A percentile compares a stretch with the other conserved stretches of the same genome.
These are phyloP conservation scores for Taxidea taxus DNA, from an alignment of 2,113 vertebrate species.

Conservation along the genomic window DNA sequence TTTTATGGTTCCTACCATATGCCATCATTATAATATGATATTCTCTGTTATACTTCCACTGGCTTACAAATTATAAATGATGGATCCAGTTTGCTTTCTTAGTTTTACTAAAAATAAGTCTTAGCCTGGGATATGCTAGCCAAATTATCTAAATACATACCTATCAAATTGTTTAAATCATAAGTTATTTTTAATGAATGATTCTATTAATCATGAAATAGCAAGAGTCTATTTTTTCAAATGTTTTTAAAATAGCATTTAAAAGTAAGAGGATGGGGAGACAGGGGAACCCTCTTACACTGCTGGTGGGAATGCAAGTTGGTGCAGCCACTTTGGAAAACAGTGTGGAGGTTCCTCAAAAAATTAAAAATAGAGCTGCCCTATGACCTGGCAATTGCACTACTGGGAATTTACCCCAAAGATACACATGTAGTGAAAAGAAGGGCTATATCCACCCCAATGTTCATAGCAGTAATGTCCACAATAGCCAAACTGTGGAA, in stretches of 20 bases:
- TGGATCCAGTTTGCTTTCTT: background rate
- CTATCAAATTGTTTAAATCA: background rate
- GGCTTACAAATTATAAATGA: conserved; percentile 32
- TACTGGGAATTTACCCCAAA: no score
- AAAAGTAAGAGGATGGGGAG: background rate
- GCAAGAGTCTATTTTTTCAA: background rate
- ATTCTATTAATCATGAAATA: background rate
- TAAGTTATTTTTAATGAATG: conserved; percentile 36
- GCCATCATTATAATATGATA: background rate
- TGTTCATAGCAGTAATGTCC: no score
- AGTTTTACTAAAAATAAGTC: background rate
- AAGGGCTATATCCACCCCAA: no score
- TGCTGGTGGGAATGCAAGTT: no score
- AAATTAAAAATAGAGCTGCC: no score
- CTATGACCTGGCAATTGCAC: no score
- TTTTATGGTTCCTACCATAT: conserved; percentile 35
- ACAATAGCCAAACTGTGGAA: no score
- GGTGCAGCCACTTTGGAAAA: no score
- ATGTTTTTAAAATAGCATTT: background rate
- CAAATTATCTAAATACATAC: background rate
- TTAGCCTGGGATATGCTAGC: background rate
- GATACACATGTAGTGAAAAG: no score
- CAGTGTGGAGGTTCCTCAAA: no score
- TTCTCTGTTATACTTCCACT: background rate
- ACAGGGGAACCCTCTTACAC: no score